Evolutionary conservation across 1,140 invertebrate genomes (phyloP), one percentile per base, ranked within the genome.

Genomic region (Polyergus mexicanus): DNA sequence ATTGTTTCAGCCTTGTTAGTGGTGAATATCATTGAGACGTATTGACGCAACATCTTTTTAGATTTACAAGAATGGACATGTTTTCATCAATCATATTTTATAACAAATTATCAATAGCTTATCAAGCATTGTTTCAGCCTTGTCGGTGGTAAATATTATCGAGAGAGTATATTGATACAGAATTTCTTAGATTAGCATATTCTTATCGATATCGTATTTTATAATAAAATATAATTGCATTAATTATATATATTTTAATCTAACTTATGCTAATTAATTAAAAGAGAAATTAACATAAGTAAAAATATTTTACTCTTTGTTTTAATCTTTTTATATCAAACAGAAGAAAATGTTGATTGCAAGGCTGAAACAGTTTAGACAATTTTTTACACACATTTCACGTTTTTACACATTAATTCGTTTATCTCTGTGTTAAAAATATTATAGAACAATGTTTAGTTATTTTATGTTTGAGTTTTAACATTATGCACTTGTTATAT

Each of bases 301-400:
- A 62, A 19, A 62, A 62, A 41, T 60, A 75, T 44, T 38, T 62
- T 7, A 19, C 13, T 3, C 25, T 63, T 56, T 35, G 28, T 74
- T 74, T 74, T 56, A 72, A 74, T 74, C 32, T 56, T 74, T 76
- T 44, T 58, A 38, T 58, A 22, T 13, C 10, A 44, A 44, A 63
- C 4, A 32, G 19, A 35, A 41, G 13, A 65, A 3, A n/a, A 54
- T 54, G 28, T 58, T 47, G 44, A 56, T 19, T 22, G 19, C 19
- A 22, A 47, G 3, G 25, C 19, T 16, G 28, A 80, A 69, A 71
- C 16, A 58, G 25, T 80, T 28, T 11, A 41, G 11, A 3, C 5
- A 41, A 54, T 19, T 11, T 0, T 81, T 72, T 72, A 71, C 1
- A 4, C 19, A 66, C 0, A 8, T n/a, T 60, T 71, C 41, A 22